Evolutionary conservation across 1,140 invertebrate genomes (phyloP).

Genomic region (Mycetomoellerius zeteki): DNA sequence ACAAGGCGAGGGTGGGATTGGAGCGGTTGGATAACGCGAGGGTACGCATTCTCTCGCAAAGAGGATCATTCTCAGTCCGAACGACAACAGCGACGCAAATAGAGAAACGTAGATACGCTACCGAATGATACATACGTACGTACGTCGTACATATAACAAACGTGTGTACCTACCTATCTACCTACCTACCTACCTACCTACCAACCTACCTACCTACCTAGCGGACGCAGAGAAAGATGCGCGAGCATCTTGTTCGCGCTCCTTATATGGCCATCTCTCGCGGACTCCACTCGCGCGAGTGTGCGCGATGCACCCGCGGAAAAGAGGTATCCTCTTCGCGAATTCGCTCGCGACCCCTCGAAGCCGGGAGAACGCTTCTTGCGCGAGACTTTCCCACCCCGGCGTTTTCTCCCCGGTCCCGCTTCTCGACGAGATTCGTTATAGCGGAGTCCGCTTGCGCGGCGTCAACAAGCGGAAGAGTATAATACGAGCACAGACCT

Average conservation of each 20-base stretch:
- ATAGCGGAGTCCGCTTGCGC: not conserved
- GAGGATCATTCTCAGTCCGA: not conserved
- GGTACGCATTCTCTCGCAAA: not conserved
- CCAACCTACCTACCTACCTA: slow-evolving; percentile 82
- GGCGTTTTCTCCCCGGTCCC: not conserved
- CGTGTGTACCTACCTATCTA: slow-evolving; percentile 50
- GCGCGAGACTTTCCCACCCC: slow-evolving; percentile 70
- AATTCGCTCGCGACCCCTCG: slow-evolving; percentile 78
- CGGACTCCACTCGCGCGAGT: slow-evolving; percentile 78
- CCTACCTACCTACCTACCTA: slow-evolving; percentile 73
- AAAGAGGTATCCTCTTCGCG: slow-evolving; percentile 83
- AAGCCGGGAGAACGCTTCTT: not conserved
- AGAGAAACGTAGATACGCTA: not conserved
- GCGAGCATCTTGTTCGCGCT: slow-evolving; percentile 82
- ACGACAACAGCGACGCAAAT: not conserved
- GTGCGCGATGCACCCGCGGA: slow-evolving; percentile 75
- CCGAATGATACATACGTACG: not conserved
- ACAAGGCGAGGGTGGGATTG: not conserved
- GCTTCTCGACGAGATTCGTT: not conserved
- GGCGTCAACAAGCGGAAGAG: too few species aligned
- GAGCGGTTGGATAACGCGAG: not conserved
- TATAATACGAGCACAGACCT: too few species aligned
- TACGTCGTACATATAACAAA: not conserved
- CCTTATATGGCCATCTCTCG: slow-evolving; percentile 85
- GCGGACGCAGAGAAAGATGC: slow-evolving; percentile 82